These are phyloP conservation scores for Drosophila takahashii DNA, from an alignment of 1,140 invertebrate species.

Conservation along the genomic window DNA sequence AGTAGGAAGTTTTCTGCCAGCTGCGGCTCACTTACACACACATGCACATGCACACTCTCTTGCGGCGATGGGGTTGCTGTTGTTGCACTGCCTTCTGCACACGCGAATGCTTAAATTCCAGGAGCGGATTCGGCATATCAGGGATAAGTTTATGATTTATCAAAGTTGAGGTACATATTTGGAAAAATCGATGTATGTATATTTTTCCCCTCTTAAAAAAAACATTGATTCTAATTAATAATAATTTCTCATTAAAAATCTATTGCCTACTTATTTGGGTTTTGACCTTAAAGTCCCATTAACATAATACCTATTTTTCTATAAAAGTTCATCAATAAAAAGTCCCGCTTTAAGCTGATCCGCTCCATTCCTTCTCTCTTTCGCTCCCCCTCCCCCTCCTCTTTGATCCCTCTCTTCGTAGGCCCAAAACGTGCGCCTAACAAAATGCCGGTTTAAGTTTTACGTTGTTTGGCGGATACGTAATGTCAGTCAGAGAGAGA, in stretches of 20 bases:
- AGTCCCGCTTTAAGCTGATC: not conserved
- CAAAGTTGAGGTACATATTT: too few relatives aligned
- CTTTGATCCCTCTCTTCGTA: slow-evolving; percentile 15
- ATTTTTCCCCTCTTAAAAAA: too few relatives aligned
- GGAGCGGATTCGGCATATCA: slow-evolving; percentile 26
- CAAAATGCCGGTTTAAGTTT: slow-evolving; percentile 74
- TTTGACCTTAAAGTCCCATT: not conserved
- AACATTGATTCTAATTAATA: too few relatives aligned
- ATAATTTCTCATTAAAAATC: too few relatives aligned
- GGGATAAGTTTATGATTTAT: not conserved
- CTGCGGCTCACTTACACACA: slow-evolving; percentile 49
- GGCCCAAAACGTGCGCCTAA: slow-evolving; percentile 61
- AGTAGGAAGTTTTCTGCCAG: slow-evolving; percentile 71
- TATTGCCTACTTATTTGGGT: not conserved
- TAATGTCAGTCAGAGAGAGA: slow-evolving; percentile 44
- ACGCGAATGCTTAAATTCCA: slow-evolving; percentile 40
- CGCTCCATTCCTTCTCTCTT: not conserved
- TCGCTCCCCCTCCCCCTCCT: not conserved
- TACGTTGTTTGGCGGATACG: slow-evolving; percentile 70
- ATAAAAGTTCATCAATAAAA: not conserved
- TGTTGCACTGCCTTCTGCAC: slow-evolving; percentile 31
- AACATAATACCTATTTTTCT: not conserved
- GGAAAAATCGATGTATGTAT: too few relatives aligned
- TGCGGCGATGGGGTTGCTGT: slow-evolving; percentile 21
- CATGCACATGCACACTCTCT: slow-evolving; percentile 11